These are phyloP conservation scores for Halichoeres trimaculatus DNA, from an alignment of 2,113 vertebrate species.

Conservation along the genomic window DNA sequence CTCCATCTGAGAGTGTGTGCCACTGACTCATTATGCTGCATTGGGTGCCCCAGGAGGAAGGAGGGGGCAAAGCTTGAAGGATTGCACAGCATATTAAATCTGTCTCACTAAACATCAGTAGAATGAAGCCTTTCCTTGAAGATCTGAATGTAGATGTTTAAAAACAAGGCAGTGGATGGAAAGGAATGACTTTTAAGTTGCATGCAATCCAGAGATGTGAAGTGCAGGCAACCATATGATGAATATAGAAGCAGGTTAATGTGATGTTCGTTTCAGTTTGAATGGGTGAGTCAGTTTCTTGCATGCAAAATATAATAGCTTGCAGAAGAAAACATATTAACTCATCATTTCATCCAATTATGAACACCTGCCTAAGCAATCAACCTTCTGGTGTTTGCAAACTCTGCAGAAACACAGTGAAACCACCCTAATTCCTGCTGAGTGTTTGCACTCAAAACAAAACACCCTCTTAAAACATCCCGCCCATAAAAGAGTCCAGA, in stretches of 20 bases:
- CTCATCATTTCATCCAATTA: slow-evolving; percentile 15
- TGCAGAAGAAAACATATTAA: slow-evolving; percentile 12
- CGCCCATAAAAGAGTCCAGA: slow-evolving; percentile 35
- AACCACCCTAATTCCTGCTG: slow-evolving; percentile 9
- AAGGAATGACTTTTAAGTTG: slow-evolving; percentile 25
- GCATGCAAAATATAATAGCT: background rate
- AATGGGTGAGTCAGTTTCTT: background rate
- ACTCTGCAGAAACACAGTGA: background rate
- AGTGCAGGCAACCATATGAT: background rate
- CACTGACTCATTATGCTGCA: slow-evolving; percentile 72
- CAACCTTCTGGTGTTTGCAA: slow-evolving; percentile 8
- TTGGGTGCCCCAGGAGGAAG: slow-evolving; percentile 62
- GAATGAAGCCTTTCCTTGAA: slow-evolving; percentile 59
- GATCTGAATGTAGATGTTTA: slow-evolving; percentile 55
- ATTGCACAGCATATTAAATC: slow-evolving; percentile 72
- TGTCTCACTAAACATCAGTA: slow-evolving; percentile 61
- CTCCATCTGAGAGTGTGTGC: slow-evolving; percentile 53
- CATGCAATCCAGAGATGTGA: background rate
- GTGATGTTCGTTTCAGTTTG: background rate
- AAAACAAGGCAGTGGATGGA: slow-evolving; percentile 33
- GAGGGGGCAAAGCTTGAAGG: slow-evolving; percentile 66
- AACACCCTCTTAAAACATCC: slow-evolving; percentile 14
- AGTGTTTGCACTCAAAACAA: slow-evolving; percentile 34
- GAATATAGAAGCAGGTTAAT: slow-evolving; percentile 25
- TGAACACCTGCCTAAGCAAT: slow-evolving; percentile 6